A percentile compares a stretch with the other conserved stretches of the same genome.
These are phyloP conservation scores for Danio choprae DNA, from an alignment of 2,797 vertebrate species.

Conservation along the genomic window DNA sequence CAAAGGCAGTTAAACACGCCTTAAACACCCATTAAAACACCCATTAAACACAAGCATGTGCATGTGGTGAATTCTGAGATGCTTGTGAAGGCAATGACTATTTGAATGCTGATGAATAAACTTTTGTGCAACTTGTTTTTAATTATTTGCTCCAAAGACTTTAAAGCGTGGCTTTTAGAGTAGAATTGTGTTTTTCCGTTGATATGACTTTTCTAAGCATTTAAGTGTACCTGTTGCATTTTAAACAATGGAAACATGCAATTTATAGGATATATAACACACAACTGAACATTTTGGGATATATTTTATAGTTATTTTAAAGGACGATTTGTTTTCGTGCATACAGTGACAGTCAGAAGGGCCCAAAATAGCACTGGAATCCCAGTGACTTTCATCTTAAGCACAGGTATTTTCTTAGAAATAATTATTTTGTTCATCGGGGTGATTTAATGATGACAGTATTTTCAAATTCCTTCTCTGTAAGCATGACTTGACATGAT, in stretches of 20 bases:
- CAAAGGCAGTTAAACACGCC: neutral
- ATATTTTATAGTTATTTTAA: neutral
- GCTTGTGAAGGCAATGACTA: neutral
- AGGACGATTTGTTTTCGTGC: neutral
- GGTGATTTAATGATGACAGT: neutral
- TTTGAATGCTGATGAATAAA: neutral
- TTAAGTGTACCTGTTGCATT: neutral
- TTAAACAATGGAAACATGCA: neutral
- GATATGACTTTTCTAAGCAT: neutral
- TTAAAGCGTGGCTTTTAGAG: neutral
- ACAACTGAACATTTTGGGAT: neutral
- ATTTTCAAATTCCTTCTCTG: neutral
- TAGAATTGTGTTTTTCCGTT: neutral
- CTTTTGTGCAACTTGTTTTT: neutral
- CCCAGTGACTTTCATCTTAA: neutral
- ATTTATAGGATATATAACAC: neutral
- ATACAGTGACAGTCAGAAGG: neutral
- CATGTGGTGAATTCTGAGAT: neutral
- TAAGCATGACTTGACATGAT: too few relatives aligned
- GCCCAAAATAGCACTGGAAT: neutral
- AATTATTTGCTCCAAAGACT: neutral
- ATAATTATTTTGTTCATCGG: neutral
- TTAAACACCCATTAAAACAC: too few relatives aligned
- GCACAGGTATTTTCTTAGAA: neutral
- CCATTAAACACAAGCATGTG: neutral